phyloP scores from a whole-genome alignment of 2,888 invertebrate genomes.

The Spilarctia lutea region DNA sequence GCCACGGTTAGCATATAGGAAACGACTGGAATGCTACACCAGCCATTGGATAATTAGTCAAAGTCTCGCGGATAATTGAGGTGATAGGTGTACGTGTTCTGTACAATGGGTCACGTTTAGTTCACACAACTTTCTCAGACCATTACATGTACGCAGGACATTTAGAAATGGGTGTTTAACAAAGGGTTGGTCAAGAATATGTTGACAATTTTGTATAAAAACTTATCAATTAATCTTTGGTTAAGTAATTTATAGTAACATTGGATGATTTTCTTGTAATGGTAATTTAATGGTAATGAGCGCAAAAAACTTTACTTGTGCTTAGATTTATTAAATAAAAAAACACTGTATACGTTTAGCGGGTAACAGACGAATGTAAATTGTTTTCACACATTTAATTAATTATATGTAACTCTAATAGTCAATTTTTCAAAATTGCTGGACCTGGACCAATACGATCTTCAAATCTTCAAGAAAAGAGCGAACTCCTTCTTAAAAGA shows the following conservation, averaged over 20 bases:
- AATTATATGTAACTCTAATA: neutral
- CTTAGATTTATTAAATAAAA: neutral
- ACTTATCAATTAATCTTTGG: neutral
- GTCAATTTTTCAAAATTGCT: too few relatives aligned
- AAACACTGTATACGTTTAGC: neutral
- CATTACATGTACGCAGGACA: slow-evolving; percentile 74
- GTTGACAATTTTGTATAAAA: slow-evolving; percentile 16
- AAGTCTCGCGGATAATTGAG: slow-evolving; percentile 65
- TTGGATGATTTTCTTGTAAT: neutral
- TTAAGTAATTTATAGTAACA: neutral
- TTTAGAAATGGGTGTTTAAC: slow-evolving; percentile 57
- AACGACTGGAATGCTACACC: slow-evolving; percentile 56
- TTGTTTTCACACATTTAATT: slow-evolving; percentile 4
- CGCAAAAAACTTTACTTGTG: neutral
- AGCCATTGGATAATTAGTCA: slow-evolving; percentile 67
- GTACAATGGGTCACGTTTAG: slow-evolving; percentile 71
- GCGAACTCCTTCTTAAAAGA: too few relatives aligned
- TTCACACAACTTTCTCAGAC: slow-evolving; percentile 81
- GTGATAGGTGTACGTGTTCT: slow-evolving; percentile 62
- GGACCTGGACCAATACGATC: too few relatives aligned
- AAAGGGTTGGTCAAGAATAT: slow-evolving; percentile 50
- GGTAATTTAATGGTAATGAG: slow-evolving; percentile 1
- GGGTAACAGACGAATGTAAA: neutral
- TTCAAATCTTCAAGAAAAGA: too few relatives aligned
- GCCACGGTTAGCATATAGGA: slow-evolving; percentile 24